These are phyloP conservation scores for Drosophila anomalata DNA, from an alignment of 2,888 invertebrate genomes.

Conservation along the genomic window DNA sequence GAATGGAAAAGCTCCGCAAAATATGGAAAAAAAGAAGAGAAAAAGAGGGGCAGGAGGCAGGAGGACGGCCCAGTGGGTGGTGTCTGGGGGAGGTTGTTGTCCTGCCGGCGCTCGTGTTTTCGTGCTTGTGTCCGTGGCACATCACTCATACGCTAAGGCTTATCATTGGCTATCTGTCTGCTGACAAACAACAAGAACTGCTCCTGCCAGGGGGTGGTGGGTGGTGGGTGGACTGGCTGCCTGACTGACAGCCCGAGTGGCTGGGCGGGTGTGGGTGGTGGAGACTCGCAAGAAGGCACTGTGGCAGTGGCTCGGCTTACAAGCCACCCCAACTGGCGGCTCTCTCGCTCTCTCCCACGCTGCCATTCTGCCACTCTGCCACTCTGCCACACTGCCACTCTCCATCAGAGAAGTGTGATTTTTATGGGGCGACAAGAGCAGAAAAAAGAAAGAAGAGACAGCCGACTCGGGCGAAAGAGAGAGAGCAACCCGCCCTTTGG, in stretches of 20 bases:
- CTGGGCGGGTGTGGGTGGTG: conserved; percentile 1
- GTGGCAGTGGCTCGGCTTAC: conserved; percentile 18
- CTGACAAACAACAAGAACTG: conserved; percentile 63
- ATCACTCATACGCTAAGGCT: conserved; percentile 77
- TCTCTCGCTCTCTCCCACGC: conserved; percentile 25
- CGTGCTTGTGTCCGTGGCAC: conserved; percentile 49
- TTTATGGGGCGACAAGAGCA: conserved; percentile 50
- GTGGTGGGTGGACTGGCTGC: neutral
- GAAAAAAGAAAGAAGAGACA: conserved; percentile 14
- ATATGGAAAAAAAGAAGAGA: conserved; percentile 12
- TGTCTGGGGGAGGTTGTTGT: conserved; percentile 45
- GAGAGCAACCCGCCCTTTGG: conserved; percentile 25
- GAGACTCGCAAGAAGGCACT: conserved; percentile 6
- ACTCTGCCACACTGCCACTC: conserved; percentile 3
- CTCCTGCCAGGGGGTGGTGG: conserved; percentile 4
- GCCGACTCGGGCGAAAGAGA: conserved; percentile 1
- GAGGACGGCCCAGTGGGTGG: neutral
- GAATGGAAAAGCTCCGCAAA: conserved; percentile 33
- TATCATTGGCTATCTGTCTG: conserved; percentile 79
- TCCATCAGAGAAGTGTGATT: conserved; percentile 47
- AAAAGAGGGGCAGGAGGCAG: neutral
- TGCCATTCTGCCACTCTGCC: conserved; percentile 11
- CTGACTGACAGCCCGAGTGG: neutral
- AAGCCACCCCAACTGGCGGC: conserved; percentile 31
- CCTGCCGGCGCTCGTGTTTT: conserved; percentile 39